A percentile compares a stretch with the other conserved stretches of the same genome.
phyloP scores from a whole-genome alignment of 30 jellyfish, hydroid and myxozoan species.

The Catostylus mosaicus region DNA sequence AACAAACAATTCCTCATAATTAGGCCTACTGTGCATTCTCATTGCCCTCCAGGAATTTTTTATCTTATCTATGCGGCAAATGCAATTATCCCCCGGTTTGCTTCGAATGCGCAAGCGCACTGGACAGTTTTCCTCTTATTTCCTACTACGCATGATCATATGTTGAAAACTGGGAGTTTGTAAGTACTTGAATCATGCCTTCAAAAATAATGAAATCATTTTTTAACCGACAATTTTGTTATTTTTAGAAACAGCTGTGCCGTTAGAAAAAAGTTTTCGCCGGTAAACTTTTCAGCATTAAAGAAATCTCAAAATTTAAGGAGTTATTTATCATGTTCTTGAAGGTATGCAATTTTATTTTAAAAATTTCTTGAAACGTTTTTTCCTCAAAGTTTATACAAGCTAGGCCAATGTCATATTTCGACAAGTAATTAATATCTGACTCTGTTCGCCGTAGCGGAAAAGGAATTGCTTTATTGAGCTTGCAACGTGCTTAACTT shows the following conservation, averaged over 20 bases:
- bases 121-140: neutral
- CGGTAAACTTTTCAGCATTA: neutral
- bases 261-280: neutral
- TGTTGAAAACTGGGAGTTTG: neutral
- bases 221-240: neutral
- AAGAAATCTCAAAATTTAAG: too few species aligned
- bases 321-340: too few species aligned
- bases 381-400: too few species aligned
- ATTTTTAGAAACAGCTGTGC: slow-evolving; percentile 9
- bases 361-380: too few species aligned
- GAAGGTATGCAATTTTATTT: too few species aligned
- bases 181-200: neutral
- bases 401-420: too few species aligned
- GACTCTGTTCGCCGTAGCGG: too few species aligned
- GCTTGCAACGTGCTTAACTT: too few species aligned
- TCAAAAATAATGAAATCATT: neutral
- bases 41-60: neutral
- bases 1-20: neutral
- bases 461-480: too few species aligned
- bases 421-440: too few species aligned
- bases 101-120: too few species aligned
- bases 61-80: neutral
- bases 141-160: neutral
- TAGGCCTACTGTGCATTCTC: neutral
- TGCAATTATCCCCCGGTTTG: too few species aligned